A percentile compares a stretch with the other conserved stretches of the same genome.
phyloP scores from a whole-genome alignment of 2,888 invertebrate genomes.

The Agelastica alni region DNA sequence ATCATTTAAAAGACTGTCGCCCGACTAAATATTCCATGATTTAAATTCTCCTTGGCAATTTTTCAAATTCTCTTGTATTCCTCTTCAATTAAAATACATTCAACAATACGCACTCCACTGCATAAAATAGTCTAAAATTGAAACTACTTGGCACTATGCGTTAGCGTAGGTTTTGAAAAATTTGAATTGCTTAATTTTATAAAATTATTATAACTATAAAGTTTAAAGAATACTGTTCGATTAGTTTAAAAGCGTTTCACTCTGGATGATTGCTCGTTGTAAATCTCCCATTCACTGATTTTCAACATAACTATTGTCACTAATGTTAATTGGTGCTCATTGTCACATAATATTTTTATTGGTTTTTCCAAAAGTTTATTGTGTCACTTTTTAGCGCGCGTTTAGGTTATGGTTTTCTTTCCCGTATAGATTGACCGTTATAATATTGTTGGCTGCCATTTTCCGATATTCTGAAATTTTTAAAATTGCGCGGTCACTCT shows the following conservation, averaged over 20 bases:
- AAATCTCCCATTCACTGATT: slow-evolving; percentile 4
- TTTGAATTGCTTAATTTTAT: slow-evolving; percentile 32
- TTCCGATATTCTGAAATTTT: slow-evolving; percentile 27
- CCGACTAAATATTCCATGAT: slow-evolving; percentile 7
- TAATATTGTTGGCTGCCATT: slow-evolving; percentile 15
- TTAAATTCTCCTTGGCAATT: slow-evolving; percentile 26
- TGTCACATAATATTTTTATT: slow-evolving; percentile 27
- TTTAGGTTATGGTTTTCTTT: not conserved
- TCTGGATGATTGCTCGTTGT: slow-evolving; percentile 8
- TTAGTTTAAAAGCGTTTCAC: slow-evolving; percentile 14
- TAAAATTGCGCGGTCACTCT: slow-evolving; percentile 39
- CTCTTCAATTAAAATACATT: slow-evolving; percentile 34
- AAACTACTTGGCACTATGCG: slow-evolving; percentile 38
- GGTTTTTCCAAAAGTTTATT: slow-evolving; percentile 1
- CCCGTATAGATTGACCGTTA: not conserved
- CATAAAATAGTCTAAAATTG: slow-evolving; percentile 42
- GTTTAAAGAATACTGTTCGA: slow-evolving; percentile 10
- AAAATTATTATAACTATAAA: slow-evolving; percentile 3
- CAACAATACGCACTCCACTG: slow-evolving; percentile 38
- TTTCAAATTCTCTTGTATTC: slow-evolving; percentile 25
- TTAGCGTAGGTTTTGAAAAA: slow-evolving; percentile 39
- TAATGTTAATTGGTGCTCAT: slow-evolving; percentile 29
- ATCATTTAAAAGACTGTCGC: slow-evolving; percentile 27
- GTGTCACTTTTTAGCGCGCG: slow-evolving; percentile 12
- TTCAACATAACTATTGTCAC: slow-evolving; percentile 21